Base-by-base conservation (phyloP, 2,888 invertebrate species). In the Diplolepis rosae region DNA sequence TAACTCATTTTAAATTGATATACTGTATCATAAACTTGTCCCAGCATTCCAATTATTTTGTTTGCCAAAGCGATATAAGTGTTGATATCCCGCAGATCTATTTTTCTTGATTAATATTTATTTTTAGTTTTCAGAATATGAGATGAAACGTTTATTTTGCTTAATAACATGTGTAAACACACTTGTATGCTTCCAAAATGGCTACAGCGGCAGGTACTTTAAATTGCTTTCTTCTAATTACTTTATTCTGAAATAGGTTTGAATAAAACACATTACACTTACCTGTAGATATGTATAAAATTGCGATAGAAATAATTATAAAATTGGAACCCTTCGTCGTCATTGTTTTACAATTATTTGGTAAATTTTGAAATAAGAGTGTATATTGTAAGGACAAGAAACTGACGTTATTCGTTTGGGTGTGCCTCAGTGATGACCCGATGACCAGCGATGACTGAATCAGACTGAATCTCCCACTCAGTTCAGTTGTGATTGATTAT, bases 201-300 rank as follows among this genome's bases (percentile, higher is more conserved):
- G 45, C 45, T 45, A n/a, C 4, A 45, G 18, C 45, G 18, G 18
- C 45, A 45, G 18, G 18, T 45, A 45, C 9, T 9, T 45, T 2
- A 18, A 45, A 45, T 22, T 22, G 45, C 7, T 45, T 18, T 45
- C 18, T 45, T 45, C 15, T 9, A 15, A 18, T 18, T 9, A 9
- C 18, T 45, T 1, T 45, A 22, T 18, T 9, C 2, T 45, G 18
- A 45, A 18, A 45, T 61, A 35, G 27, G 27, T 13, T 2, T 27
- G 13, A 6, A 84, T 68, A 35, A 39, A 61, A 13, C 9, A 24
- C 6, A n/a, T 3, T 7, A 7, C 6, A 61, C 61, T 61, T 24
- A 61, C 61, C 39, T 2, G 39, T 35, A 39, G 22, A 27, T 22
- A 32, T 39, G 22, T 39, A 61, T 24, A 61, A 61, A 24, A 61